Evolutionary conservation across 2,797 vertebrate species (phyloP).

Genomic region (Champsocephalus esox): DNA sequence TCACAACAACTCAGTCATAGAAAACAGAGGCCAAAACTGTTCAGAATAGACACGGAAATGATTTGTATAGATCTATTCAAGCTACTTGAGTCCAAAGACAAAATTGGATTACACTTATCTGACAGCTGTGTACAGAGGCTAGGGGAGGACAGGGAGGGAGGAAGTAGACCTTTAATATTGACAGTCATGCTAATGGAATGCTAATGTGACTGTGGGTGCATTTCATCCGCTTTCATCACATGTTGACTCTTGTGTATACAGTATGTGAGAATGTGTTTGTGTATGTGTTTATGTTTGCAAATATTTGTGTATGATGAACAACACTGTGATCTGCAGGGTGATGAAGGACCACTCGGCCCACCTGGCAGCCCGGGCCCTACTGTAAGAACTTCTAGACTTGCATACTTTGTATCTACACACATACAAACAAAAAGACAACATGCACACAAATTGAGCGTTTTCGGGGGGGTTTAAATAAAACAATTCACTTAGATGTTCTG

Average conservation of each 20-base stretch:
- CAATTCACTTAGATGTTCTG: neutral
- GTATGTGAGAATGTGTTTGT: neutral
- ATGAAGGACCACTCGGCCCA: slow-evolving; percentile 92
- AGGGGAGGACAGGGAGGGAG: neutral
- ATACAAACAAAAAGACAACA: slow-evolving; percentile 15
- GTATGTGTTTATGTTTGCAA: neutral
- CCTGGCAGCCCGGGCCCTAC: slow-evolving; percentile 87
- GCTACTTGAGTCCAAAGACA: neutral
- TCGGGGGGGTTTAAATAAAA: slow-evolving; percentile 39
- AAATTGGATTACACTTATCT: neutral
- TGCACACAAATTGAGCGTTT: neutral
- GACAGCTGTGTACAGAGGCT: neutral
- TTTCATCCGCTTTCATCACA: neutral
- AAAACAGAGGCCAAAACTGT: neutral
- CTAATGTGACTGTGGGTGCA: neutral
- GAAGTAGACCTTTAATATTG: neutral
- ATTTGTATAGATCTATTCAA: neutral
- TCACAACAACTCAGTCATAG: neutral
- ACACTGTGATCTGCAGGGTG: slow-evolving; percentile 87
- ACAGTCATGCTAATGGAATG: slow-evolving; percentile 8
- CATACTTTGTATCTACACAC: neutral
- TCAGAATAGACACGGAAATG: neutral
- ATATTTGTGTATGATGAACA: slow-evolving; percentile 28
- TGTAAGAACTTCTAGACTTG: slow-evolving; percentile 83
- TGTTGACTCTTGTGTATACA: slow-evolving; percentile 13